A percentile compares a stretch with the other conserved stretches of the same genome.
phyloP scores from a whole-genome alignment of 1,140 invertebrate species.

The Cydia amplana region DNA sequence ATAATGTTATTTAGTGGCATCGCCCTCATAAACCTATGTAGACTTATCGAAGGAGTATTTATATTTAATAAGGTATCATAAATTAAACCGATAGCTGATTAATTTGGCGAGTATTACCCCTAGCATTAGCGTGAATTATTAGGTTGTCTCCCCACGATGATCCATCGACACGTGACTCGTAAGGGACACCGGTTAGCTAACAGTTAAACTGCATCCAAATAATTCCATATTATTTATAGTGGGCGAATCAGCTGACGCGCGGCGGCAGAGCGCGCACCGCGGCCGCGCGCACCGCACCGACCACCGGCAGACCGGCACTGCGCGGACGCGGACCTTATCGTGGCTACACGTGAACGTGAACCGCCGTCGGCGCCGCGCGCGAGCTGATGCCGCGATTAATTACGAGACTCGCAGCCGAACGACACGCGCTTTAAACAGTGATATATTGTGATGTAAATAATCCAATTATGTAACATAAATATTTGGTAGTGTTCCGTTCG shows the following conservation, averaged over 20 bases:
- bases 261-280: constrained; percentile 41
- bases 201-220: constrained; percentile 64
- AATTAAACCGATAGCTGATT: constrained; percentile 1
- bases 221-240: constrained; percentile 76
- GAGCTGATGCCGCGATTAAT: constrained; percentile 17
- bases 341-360: constrained; percentile 52
- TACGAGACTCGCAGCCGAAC: constrained; percentile 17
- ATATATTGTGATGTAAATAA: constrained; percentile 29
- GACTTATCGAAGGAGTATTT: background rate
- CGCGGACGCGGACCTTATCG: constrained; percentile 30
- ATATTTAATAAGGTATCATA: constrained; percentile 2
- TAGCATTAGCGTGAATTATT: constrained; percentile 2
- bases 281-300: constrained; percentile 39
- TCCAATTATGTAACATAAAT: constrained; percentile 29
- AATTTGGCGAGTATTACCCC: background rate
- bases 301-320: constrained; percentile 37
- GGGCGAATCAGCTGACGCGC: constrained; percentile 62
- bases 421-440: constrained; percentile 20
- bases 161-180: constrained; percentile 23
- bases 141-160: constrained; percentile 33
- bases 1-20: constrained; percentile 11
- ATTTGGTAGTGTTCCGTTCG: constrained; percentile 7
- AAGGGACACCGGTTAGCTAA: constrained; percentile 41
- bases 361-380: constrained; percentile 20
- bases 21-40: background rate